Conservation (phyloP, 2,113 vertebrate species). For the Bambusicola thoracicus region DNA sequence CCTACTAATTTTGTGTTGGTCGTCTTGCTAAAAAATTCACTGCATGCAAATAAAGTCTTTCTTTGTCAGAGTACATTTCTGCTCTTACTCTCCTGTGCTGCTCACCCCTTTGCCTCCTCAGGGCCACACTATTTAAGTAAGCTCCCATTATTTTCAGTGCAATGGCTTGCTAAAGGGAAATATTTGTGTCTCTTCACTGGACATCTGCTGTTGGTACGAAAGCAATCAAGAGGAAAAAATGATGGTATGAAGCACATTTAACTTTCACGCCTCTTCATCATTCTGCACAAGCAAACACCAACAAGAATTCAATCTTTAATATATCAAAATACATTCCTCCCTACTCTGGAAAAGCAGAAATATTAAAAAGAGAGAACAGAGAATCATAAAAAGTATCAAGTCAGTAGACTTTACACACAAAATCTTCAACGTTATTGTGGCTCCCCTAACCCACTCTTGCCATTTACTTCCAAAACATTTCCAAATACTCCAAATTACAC, state of each 20-base stretch:
- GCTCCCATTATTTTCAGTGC: constrained; percentile 73
- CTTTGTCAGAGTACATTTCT: constrained; percentile 53
- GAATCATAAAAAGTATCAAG: not conserved
- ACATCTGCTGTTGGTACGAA: constrained; percentile 74
- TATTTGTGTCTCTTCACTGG: constrained; percentile 72
- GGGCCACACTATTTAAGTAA: constrained; percentile 62
- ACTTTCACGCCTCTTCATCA: constrained; percentile 68
- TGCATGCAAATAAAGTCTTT: constrained; percentile 48
- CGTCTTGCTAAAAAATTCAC: constrained; percentile 49
- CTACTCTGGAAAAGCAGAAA: constrained; percentile 17
- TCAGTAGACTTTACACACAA: not conserved
- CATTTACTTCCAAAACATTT: not conserved
- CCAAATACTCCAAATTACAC: not conserved
- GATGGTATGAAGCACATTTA: constrained; percentile 69
- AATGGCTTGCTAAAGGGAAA: constrained; percentile 75
- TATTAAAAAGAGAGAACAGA: not conserved
- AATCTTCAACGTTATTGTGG: not conserved
- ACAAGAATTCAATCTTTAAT: constrained; percentile 46
- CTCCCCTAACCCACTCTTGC: not conserved
- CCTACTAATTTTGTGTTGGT: constrained; percentile 53
- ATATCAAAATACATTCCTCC: constrained; percentile 16
- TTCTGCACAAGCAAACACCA: constrained; percentile 58
- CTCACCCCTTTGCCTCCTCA: constrained; percentile 28
- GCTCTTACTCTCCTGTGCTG: constrained; percentile 34
- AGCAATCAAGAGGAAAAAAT: constrained; percentile 69